Percentiles rank a stretch among this genome's conserved stretches.
Conservation (phyloP, 1,140 invertebrate species). For the Antheraea pernyi region DNA sequence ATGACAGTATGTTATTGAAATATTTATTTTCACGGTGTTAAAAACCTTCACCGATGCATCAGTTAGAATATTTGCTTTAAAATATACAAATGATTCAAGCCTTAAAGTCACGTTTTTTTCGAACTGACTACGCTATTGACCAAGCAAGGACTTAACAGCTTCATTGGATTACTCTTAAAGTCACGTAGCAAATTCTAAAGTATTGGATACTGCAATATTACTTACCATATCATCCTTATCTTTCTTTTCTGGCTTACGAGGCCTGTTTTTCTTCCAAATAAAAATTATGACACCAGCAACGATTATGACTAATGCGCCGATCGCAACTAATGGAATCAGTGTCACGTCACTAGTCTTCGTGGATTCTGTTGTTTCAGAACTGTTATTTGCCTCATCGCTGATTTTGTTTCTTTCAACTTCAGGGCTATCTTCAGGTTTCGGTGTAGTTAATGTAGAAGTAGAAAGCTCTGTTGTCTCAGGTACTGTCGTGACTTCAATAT, state of each 20-base stretch:
- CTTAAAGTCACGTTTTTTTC: not conserved
- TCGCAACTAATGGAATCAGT: slow-evolving; percentile 62
- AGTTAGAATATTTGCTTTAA: too few species aligned
- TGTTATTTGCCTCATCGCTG: slow-evolving; percentile 39
- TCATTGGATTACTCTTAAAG: too few species aligned
- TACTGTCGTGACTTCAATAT: slow-evolving; percentile 47
- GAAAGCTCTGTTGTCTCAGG: slow-evolving; percentile 44
- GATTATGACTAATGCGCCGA: slow-evolving; percentile 58
- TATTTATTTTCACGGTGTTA: too few species aligned
- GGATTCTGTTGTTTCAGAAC: slow-evolving; percentile 34
- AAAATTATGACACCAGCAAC: slow-evolving; percentile 63
- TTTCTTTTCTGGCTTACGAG: slow-evolving; percentile 47
- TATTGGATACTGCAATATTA: slow-evolving; percentile 9
- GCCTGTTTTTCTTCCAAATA: slow-evolving; percentile 61
- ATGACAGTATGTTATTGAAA: too few species aligned
- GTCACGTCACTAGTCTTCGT: slow-evolving; percentile 45
- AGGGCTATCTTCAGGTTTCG: slow-evolving; percentile 37
- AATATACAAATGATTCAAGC: too few species aligned
- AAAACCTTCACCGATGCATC: too few species aligned
- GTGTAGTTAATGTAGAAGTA: slow-evolving; percentile 38
- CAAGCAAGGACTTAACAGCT: too few species aligned
- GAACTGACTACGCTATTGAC: too few species aligned
- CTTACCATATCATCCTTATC: slow-evolving; percentile 74
- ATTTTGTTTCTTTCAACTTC: slow-evolving; percentile 33
- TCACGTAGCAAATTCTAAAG: not conserved